These are phyloP conservation scores for Ennomos quercinarius DNA, from an alignment of 2,888 invertebrate genomes.

Conservation along the genomic window DNA sequence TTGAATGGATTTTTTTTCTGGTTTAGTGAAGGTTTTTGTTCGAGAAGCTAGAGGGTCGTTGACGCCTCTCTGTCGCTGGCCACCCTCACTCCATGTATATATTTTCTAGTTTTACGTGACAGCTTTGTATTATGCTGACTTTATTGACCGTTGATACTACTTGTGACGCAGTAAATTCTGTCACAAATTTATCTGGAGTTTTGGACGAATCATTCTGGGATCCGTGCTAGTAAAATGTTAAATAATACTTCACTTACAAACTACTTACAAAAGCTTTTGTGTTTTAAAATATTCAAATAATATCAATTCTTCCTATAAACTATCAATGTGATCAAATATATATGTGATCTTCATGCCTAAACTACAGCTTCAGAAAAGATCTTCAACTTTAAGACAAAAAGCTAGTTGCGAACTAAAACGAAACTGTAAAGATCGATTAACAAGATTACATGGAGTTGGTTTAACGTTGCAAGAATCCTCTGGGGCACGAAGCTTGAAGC, in stretches of 20 bases:
- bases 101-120: constrained; percentile 26
- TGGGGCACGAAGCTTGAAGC: constrained; percentile 20
- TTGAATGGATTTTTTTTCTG: constrained; percentile 65
- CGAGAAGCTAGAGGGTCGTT: constrained; percentile 44
- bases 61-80: constrained; percentile 33
- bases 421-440: constrained; percentile 36
- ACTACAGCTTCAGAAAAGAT: constrained; percentile 13
- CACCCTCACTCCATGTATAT: constrained; percentile 16
- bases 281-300: no score
- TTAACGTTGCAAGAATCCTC: constrained; percentile 43
- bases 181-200: no score
- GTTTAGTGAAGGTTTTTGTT: constrained; percentile 58
- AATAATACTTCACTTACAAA: background rate
- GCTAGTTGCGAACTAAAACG: constrained; percentile 31
- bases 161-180: background rate
- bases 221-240: no score
- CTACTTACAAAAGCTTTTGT: no score
- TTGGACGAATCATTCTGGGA: no score
- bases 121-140: constrained; percentile 17
- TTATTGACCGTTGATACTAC: constrained; percentile 10
- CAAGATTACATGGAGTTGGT: constrained; percentile 36
- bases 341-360: background rate
- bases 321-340: no score
- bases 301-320: no score
- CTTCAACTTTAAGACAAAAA: constrained; percentile 28